Percentiles rank a stretch among this genome's conserved stretches.
Evolutionary conservation across 2,888 invertebrate species (phyloP).

Genomic region (Hoplodrina ambigua): DNA sequence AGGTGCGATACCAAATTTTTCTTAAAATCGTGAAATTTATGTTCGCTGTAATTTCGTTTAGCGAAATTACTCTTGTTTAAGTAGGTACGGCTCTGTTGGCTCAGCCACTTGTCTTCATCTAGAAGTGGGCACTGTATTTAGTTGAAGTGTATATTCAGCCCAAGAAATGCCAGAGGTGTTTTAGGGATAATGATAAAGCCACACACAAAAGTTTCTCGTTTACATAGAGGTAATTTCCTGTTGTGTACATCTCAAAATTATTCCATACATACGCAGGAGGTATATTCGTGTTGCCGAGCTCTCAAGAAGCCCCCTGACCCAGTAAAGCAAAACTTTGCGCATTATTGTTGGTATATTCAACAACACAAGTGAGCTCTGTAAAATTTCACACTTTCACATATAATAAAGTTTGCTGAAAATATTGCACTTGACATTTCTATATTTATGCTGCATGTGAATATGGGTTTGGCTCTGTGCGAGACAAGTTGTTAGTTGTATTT

Average conservation of each 20-base stretch:
- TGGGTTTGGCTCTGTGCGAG: conserved; percentile 29
- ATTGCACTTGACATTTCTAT: conserved; percentile 54
- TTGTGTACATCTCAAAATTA: conserved; percentile 68
- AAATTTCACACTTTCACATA: conserved; percentile 59
- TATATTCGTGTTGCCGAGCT: conserved; percentile 61
- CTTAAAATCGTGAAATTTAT: conserved; percentile 83
- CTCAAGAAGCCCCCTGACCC: conserved; percentile 67
- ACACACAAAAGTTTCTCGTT: conserved; percentile 62
- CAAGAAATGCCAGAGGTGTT: conserved; percentile 47
- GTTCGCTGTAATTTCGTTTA: conserved; percentile 73
- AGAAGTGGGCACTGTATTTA: conserved; percentile 57
- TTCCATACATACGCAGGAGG: conserved; percentile 65
- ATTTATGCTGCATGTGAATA: conserved; percentile 50
- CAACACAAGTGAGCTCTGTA: conserved; percentile 66
- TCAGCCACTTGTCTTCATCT: conserved; percentile 45
- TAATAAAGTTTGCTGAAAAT: conserved; percentile 59
- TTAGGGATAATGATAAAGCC: conserved; percentile 59
- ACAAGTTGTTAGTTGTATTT: conserved; percentile 31
- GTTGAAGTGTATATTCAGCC: conserved; percentile 49
- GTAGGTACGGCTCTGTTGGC: conserved; percentile 45
- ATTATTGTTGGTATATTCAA: conserved; percentile 70
- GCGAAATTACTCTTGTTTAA: conserved; percentile 70
- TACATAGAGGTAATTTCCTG: conserved; percentile 70
- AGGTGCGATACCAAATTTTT: conserved; percentile 85
- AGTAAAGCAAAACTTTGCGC: conserved; percentile 72